These are phyloP conservation scores for Cyprinus carpio DNA, from an alignment of 2,113 vertebrate genomes.

Conservation along the genomic window DNA sequence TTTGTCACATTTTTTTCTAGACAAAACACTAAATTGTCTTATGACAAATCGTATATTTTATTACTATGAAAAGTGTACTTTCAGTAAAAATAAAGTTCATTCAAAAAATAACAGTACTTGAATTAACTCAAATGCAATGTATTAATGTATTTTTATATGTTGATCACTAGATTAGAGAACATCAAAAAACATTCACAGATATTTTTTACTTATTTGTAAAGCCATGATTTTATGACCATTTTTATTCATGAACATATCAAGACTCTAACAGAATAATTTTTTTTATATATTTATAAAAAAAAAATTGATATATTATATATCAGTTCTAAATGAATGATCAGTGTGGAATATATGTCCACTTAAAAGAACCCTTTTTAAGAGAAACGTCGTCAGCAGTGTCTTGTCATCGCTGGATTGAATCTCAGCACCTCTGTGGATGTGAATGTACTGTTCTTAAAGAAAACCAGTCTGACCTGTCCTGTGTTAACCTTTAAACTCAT, in stretches of 20 bases:
- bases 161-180: background rate
- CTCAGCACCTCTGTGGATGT: conserved; percentile 29
- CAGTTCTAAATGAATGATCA: background rate
- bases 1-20: background rate
- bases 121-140: background rate
- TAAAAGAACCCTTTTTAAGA: background rate
- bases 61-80: too few relatives aligned
- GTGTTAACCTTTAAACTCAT: conserved; percentile 31
- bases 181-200: background rate
- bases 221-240: background rate
- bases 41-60: background rate
- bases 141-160: background rate
- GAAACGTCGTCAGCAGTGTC: background rate
- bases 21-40: background rate
- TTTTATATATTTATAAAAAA: too few relatives aligned
- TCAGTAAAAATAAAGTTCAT: too few relatives aligned
- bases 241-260: background rate
- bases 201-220: background rate
- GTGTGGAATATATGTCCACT: background rate
- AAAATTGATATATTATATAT: too few relatives aligned
- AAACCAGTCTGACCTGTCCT: conserved; percentile 54
- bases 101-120: background rate
- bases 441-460: conserved; percentile 31
- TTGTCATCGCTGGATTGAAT: conserved; percentile 27
- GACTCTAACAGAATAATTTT: too few relatives aligned